Base-by-base conservation (phyloP, 2,888 invertebrate genomes). In the Apotomis capreana region DNA sequence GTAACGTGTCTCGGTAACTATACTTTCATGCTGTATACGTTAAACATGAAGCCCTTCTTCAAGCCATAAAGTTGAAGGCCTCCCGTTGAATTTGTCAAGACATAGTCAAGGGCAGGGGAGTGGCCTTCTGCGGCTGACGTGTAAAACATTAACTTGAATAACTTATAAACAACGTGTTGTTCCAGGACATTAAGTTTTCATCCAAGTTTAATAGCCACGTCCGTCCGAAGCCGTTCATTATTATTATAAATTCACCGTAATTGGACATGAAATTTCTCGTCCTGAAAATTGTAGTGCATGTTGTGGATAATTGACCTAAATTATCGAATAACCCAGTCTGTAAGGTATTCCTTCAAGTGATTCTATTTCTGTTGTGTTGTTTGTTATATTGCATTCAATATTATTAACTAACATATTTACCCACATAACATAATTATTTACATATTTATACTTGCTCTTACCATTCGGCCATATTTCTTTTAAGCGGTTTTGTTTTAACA, bases 71-170 rank as follows among this genome's bases (percentile, higher is more conserved):
- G 68, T 72, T 72, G 72, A 72, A 72, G 72, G 72, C 12, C 62
- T 58, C 51, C 13, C 52, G 59, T 63, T 72, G 58, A 72, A 72
- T 72, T 72, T 63, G 68, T 72, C 63, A 72, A 72, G 72, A 62
- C 62, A 72, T 59, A 58, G 72, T 68, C 72, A 72, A 72, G 72
- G 72, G 37, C 72, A 62, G 36, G 3, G 6, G 70, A 37, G 9
- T 44, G 68, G 68, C 72, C 72, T 70, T 44, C 63, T 52, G 44
- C 52, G 67, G 12, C 10, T 51, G 63, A 37, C 72, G 68, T 54
- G 72, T 68, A 59, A 68, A 72, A 62, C 72, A 68, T 72, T 72
- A 68, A 15, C 62, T 63, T 68, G 72, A 68, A 72, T 72, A 68
- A 68, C 36, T 68, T 68, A 68, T 72, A 52, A 58, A 54, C 52